These are phyloP conservation scores for Scomber scombrus DNA, from an alignment of 2,113 vertebrate genomes.

Conservation along the genomic window DNA sequence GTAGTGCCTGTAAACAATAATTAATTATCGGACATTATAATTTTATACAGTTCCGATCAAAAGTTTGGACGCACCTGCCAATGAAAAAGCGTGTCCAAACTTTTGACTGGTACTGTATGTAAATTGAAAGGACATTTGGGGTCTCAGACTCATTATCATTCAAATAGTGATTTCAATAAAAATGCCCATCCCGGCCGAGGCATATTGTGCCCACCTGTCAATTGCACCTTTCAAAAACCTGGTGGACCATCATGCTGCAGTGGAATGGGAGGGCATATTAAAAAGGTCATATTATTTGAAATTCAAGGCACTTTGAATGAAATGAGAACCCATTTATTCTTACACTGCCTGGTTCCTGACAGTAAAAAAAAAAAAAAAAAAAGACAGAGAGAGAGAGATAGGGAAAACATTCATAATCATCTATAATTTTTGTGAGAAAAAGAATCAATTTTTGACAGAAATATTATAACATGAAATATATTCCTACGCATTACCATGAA, in stretches of 20 bases:
- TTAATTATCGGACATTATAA: constrained; percentile 22
- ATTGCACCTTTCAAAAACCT: constrained; percentile 64
- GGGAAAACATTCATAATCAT: constrained; percentile 47
- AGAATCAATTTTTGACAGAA: constrained; percentile 64
- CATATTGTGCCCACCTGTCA: constrained; percentile 66
- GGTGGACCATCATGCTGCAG: constrained; percentile 58
- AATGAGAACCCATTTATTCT: constrained; percentile 60
- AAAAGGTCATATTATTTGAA: constrained; percentile 77
- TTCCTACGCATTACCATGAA: constrained; percentile 47
- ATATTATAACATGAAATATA: constrained; percentile 59
- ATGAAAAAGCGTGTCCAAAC: no score
- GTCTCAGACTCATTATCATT: constrained; percentile 46
- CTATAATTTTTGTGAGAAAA: constrained; percentile 50
- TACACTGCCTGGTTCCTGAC: constrained; percentile 32
- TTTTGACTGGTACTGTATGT: constrained; percentile 8
- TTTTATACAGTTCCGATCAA: constrained; percentile 4
- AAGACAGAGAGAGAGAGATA: not conserved
- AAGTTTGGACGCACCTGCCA: no score
- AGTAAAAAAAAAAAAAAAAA: constrained; percentile 2
- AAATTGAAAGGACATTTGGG: constrained; percentile 32
- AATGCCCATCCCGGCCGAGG: constrained; percentile 26
- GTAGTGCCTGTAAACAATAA: not conserved
- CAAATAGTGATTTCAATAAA: constrained; percentile 52
- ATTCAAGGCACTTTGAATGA: constrained; percentile 64
- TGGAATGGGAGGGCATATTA: constrained; percentile 69